Conservation (phyloP, 2,113 vertebrate species). For the Columba janthina region DNA sequence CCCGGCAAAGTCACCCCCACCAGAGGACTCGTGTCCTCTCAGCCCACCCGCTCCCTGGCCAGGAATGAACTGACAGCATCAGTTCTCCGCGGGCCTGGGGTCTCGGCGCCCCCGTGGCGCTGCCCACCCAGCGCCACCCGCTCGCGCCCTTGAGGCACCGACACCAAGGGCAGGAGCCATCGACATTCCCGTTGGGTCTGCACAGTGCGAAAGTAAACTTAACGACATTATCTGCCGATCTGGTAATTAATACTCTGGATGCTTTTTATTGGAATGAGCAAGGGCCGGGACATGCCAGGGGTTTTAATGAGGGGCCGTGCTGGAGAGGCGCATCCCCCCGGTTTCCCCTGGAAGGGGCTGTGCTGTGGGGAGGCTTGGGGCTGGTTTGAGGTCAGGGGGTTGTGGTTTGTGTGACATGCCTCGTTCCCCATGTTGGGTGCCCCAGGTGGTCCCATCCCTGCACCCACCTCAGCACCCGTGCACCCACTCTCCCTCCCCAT, state of each 20-base stretch:
- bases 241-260: constrained; percentile 43
- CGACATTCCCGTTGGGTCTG: not conserved
- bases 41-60: accelerated
- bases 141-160: accelerated
- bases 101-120: accelerated
- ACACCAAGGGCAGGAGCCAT: not conserved
- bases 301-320: not conserved
- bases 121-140: accelerated
- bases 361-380: too few species aligned
- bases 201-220: not conserved
- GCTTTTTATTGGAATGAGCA: not conserved
- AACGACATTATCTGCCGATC: not conserved
- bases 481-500: not conserved
- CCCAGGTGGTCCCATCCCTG: not conserved
- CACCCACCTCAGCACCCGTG: not conserved
- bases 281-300: not conserved
- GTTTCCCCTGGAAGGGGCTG: not conserved
- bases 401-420: accelerated
- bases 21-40: accelerated
- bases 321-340: not conserved
- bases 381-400: accelerated
- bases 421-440: accelerated
- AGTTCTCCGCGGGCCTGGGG: accelerated
- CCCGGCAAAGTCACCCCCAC: not conserved
- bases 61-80: accelerated